Evolutionary conservation across 2,113 vertebrate genomes (phyloP), one percentile per base, ranked within the genome.

Genomic region (Bos javanicus): DNA sequence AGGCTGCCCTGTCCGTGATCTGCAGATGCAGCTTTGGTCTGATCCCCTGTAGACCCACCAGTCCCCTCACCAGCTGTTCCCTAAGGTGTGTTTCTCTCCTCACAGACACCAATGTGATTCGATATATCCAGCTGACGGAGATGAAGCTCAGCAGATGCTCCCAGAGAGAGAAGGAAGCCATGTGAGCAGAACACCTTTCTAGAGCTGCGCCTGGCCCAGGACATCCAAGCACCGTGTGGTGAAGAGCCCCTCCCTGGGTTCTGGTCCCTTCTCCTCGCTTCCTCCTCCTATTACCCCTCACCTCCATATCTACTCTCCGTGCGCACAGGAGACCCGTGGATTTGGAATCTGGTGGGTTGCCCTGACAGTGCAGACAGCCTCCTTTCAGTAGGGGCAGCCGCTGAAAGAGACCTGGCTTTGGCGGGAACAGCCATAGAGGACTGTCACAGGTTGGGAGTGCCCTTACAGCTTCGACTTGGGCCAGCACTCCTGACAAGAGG

Each of bases 111-210:
- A 99, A 99, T 48, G 99, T 99, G 98, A 99, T 99, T 98, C 99
- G 99, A 98, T 99, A 99, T 92, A 99, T 99, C 98, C 99, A 99
- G 99, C 99, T 99, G 99, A 99, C 99, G 46, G 99, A 99, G 98
- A 99, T 99, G 99, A 99, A 99, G 98, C 99, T 99, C 97, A 99
- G 99, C 98, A 99, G 99, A 93, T 99, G 99, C 97, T 99, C 99
- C 98, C 99, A 99, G 98, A 99, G 99, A 98, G 99, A 99, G 97
- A 99, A 99, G 92, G 99, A 99, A 98, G 98, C 99, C 89, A 98
- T 99, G 97, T 99, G 99, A 99, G 98, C 81, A 93, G 43, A 87
- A 96, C 94, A 94, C 91, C 59, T 11, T 98, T 97, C 97, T 97
- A 86, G 88, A 98, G 97, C 98, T 67, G 33, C 48, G 21, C 93